Conservation (phyloP, 2,113 vertebrate genomes). For the Collichthys lucidus region DNA sequence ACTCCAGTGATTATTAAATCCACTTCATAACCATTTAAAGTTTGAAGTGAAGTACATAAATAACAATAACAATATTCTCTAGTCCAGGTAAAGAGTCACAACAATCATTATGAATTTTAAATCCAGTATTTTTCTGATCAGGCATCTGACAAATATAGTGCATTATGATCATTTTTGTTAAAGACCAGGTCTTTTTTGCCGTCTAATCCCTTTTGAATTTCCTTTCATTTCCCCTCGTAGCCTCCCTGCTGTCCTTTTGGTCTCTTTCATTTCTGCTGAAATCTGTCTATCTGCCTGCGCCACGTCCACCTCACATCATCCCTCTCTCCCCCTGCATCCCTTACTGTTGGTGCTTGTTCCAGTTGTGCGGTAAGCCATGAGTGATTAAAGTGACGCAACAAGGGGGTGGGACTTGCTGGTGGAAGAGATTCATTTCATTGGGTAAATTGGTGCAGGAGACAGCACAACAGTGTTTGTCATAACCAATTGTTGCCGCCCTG, state of each 20-base stretch:
- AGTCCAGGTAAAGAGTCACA: no score
- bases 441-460: slow-evolving; percentile 10
- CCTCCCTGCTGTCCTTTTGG: slow-evolving; percentile 9
- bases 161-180: not conserved
- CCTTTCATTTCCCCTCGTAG: slow-evolving; percentile 7
- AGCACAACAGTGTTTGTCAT: not conserved
- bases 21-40: no score
- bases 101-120: no score
- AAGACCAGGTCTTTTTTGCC: not conserved
- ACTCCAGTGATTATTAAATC: no score
- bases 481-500: slow-evolving; percentile 45
- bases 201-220: slow-evolving; percentile 16
- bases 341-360: slow-evolving; percentile 59
- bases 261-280: slow-evolving; percentile 46
- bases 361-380: slow-evolving; percentile 74
- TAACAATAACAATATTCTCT: no score
- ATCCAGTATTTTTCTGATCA: no score
- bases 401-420: slow-evolving; percentile 52
- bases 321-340: slow-evolving; percentile 32
- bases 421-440: slow-evolving; percentile 58
- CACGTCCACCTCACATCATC: slow-evolving; percentile 26
- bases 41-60: no score
- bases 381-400: slow-evolving; percentile 78
- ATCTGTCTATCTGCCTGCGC: slow-evolving; percentile 49
- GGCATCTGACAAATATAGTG: no score